A percentile compares a stretch with the other conserved stretches of the same genome.
phyloP scores from a whole-genome alignment of 2,113 vertebrate species.

The Cephalopterus ornatus region DNA sequence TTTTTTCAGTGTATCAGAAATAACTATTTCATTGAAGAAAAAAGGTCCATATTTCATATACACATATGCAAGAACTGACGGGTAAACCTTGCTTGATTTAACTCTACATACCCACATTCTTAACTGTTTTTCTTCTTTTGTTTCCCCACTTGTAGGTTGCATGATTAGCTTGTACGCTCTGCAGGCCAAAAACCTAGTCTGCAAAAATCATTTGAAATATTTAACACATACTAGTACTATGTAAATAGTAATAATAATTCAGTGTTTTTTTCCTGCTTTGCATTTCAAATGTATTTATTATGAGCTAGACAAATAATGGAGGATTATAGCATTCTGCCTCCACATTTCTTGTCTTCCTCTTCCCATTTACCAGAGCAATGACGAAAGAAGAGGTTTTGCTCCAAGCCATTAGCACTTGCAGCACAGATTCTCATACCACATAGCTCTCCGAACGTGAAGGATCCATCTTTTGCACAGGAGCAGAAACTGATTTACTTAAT shows the following conservation, averaged over 20 bases:
- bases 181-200: background rate
- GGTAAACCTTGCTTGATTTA: background rate
- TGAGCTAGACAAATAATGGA: background rate
- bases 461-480: background rate
- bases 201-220: slow-evolving; percentile 16
- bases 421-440: fast-evolving
- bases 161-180: background rate
- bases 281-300: background rate
- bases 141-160: background rate
- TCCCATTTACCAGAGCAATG: background rate
- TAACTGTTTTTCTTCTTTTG: background rate
- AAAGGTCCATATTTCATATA: background rate
- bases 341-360: background rate
- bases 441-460: background rate
- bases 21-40: background rate
- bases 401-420: background rate
- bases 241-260: slow-evolving; percentile 20
- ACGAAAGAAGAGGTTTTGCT: background rate
- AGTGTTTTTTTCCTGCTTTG: background rate
- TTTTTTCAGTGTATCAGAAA: background rate
- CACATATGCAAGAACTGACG: background rate
- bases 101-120: background rate
- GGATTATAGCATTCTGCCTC: background rate
- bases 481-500: background rate
- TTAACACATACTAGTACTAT: background rate